phyloP scores from a whole-genome alignment of 1,140 invertebrate genomes.

The Papilio aristodemus region DNA sequence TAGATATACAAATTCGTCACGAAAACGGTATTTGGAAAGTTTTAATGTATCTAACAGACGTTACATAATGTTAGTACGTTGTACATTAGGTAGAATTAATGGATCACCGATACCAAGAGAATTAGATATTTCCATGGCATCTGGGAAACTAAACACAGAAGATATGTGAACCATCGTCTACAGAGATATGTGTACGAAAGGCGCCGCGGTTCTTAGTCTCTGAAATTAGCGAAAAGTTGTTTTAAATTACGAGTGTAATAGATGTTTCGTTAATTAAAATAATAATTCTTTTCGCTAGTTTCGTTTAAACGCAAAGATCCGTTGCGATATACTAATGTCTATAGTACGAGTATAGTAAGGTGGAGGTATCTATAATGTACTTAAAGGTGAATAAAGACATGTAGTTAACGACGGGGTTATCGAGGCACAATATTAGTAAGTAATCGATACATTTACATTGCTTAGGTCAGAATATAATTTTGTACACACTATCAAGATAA shows the following conservation, averaged over 20 bases:
- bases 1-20: neutral
- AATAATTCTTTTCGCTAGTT: no score
- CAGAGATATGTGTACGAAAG: constrained; percentile 36
- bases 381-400: constrained; percentile 34
- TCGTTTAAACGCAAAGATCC: neutral
- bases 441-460: constrained; percentile 59
- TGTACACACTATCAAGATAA: constrained; percentile 69
- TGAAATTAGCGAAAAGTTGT: neutral
- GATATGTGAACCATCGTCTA: constrained; percentile 29
- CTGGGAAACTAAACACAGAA: neutral
- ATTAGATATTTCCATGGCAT: constrained; percentile 37
- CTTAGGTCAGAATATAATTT: constrained; percentile 65
- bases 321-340: neutral
- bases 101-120: constrained; percentile 53
- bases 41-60: constrained; percentile 51
- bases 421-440: constrained; percentile 65
- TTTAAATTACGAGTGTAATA: no score
- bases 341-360: no score
- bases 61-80: constrained; percentile 50
- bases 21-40: constrained; percentile 40
- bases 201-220: neutral
- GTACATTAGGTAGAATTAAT: constrained; percentile 47
- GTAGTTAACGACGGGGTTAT: constrained; percentile 50
- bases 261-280: no score
- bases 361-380: neutral